Conservation (phyloP, 2,888 invertebrate species). For the Conomelus anceps region DNA sequence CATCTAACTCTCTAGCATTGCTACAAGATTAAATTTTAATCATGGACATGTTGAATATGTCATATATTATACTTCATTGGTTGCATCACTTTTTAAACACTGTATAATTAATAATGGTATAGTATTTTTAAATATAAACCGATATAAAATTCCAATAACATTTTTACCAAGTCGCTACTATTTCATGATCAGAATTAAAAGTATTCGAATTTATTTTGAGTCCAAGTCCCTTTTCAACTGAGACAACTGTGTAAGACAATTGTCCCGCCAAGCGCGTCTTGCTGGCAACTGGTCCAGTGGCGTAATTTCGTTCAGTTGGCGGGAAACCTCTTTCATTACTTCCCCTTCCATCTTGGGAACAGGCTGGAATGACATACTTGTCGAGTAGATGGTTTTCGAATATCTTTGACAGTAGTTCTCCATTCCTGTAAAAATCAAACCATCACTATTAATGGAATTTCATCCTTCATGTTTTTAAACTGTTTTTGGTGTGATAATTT, state of each 20-base stretch:
- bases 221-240: constrained; percentile 61
- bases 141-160: no score
- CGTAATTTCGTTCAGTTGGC: constrained; percentile 65
- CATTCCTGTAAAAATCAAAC: constrained; percentile 45
- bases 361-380: constrained; percentile 67
- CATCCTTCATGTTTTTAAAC: no score
- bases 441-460: no score
- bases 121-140: no score
- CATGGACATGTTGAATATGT: no score
- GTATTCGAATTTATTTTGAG: constrained; percentile 5
- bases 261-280: constrained; percentile 74
- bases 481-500: no score
- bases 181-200: neutral
- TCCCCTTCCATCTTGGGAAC: constrained; percentile 66
- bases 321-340: constrained; percentile 57
- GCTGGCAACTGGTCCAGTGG: constrained; percentile 67
- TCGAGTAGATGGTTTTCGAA: constrained; percentile 51
- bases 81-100: no score
- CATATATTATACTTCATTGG: no score
- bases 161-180: no score
- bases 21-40: no score
- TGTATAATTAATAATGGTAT: no score
- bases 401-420: constrained; percentile 56
- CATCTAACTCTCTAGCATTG: no score
- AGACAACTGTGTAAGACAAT: constrained; percentile 71